A percentile compares a stretch with the other conserved stretches of the same genome.
phyloP scores from a whole-genome alignment of 2,113 vertebrate species.

The Sceloporus tristichus region DNA sequence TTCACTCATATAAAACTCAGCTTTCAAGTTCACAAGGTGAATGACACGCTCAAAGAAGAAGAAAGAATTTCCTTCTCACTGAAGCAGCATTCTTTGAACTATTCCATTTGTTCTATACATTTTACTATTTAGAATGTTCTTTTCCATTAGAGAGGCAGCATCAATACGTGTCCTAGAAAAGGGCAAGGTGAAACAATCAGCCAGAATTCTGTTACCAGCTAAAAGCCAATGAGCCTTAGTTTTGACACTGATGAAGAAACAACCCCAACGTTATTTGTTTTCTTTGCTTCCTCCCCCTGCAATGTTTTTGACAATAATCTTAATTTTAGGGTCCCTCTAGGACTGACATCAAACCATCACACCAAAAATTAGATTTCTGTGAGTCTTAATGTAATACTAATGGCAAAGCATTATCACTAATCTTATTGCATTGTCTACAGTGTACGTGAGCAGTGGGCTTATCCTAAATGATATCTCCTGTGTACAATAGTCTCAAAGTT shows the following conservation, averaged over 20 bases:
- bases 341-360: conserved; percentile 23
- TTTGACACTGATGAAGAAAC: conserved; percentile 35
- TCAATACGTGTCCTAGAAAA: neutral
- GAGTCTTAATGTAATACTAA: conserved; percentile 32
- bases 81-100: neutral
- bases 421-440: conserved; percentile 25
- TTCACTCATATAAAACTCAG: neutral
- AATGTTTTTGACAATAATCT: conserved; percentile 15
- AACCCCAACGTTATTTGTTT: neutral
- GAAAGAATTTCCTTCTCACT: neutral
- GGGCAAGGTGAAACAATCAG: neutral
- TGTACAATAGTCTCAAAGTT: conserved; percentile 24
- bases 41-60: neutral
- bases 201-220: neutral
- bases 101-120: neutral
- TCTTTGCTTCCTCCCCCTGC: neutral
- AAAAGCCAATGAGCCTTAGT: neutral
- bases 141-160: neutral
- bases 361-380: conserved; percentile 47
- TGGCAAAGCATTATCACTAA: conserved; percentile 31
- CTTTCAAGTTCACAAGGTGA: neutral
- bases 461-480: conserved; percentile 17
- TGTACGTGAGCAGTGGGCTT: conserved; percentile 29
- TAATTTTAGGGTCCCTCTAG: neutral
- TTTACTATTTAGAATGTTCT: neutral